Evolutionary conservation across 2,888 invertebrate species (phyloP).

Genomic region (Chymomyza procnemis): DNA sequence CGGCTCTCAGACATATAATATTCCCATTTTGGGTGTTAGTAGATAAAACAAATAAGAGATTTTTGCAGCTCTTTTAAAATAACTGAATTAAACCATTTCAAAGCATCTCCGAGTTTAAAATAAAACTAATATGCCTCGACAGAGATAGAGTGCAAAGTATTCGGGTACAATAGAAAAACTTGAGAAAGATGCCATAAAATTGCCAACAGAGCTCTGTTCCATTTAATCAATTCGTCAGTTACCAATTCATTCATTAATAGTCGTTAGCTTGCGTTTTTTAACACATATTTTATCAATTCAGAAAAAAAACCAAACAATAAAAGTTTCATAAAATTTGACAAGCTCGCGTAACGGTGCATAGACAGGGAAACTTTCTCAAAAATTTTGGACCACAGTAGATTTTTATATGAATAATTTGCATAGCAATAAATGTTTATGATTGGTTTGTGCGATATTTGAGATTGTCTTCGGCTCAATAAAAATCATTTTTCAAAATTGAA

Average conservation of each 20-base stretch:
- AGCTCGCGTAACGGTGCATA: not conserved
- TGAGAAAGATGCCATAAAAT: conserved; percentile 54
- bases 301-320: conserved; percentile 34
- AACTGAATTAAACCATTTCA: not conserved
- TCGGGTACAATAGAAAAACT: conserved; percentile 1
- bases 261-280: not conserved
- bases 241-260: conserved; percentile 46
- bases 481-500: conserved; percentile 7
- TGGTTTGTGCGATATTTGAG: not conserved
- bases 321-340: conserved; percentile 56
- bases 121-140: not conserved
- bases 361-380: not conserved
- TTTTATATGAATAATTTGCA: not conserved
- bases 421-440: not conserved
- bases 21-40: too few relatives aligned
- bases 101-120: not conserved
- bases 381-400: not conserved
- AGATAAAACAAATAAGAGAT: too few relatives aligned
- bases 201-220: conserved; percentile 49
- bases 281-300: conserved; percentile 20
- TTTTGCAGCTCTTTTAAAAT: too few relatives aligned
- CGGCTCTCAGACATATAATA: too few relatives aligned
- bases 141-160: not conserved
- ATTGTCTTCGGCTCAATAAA: not conserved
- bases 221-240: conserved; percentile 37